These are phyloP conservation scores for Falcunculus frontatus DNA, from an alignment of 2,113 vertebrate species.

Conservation along the genomic window DNA sequence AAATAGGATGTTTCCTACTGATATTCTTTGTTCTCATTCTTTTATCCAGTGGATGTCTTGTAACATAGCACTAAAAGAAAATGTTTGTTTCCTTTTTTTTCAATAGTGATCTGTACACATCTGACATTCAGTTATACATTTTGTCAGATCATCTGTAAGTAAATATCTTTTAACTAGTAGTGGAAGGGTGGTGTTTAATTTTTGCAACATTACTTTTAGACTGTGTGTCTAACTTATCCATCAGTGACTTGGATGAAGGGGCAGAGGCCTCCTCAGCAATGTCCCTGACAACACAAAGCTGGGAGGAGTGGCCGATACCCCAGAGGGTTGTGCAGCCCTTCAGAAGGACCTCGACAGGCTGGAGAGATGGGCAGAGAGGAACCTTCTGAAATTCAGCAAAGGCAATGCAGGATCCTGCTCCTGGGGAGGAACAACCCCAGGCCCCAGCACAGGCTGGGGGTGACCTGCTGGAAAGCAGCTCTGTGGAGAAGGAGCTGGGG, in stretches of 20 bases:
- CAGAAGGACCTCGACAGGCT: neutral
- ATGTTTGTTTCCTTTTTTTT: neutral
- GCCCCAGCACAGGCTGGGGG: neutral
- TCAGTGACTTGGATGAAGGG: neutral
- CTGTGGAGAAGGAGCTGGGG: neutral
- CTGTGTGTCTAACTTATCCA: fast-evolving
- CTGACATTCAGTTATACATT: neutral
- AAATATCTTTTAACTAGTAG: neutral
- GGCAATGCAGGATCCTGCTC: neutral
- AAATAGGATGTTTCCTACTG: neutral
- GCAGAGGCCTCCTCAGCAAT: neutral
- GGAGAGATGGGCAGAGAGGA: neutral
- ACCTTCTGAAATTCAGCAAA: neutral
- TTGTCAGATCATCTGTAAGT: neutral
- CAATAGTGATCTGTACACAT: neutral
- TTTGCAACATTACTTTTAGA: neutral
- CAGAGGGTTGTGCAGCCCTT: neutral
- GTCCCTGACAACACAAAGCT: neutral
- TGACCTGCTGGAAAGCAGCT: neutral
- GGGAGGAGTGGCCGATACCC: neutral
- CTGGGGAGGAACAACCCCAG: neutral
- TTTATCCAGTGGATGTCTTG: neutral
- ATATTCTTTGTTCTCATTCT: neutral
- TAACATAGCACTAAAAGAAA: neutral
- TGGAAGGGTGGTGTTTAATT: neutral